Evolutionary conservation across 1,140 invertebrate species (phyloP).

Genomic region (Brachionus rubens): DNA sequence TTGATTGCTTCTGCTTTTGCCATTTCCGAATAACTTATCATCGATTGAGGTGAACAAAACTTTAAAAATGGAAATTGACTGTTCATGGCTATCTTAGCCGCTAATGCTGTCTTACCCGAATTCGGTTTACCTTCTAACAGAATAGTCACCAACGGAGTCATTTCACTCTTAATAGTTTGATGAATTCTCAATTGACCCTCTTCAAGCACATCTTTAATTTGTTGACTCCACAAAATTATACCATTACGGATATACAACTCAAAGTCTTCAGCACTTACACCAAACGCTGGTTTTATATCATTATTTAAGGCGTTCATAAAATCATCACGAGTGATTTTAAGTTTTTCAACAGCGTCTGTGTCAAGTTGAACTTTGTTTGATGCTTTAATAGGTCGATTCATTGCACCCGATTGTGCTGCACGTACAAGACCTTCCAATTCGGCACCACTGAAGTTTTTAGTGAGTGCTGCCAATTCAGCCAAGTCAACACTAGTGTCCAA

Average conservation of each 20-base stretch:
- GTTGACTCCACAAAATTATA: constrained; percentile 84
- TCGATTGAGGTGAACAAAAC: constrained; percentile 92
- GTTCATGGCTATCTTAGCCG: constrained; percentile 87
- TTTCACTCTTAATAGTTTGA: constrained; percentile 71
- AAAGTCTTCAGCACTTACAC: constrained; percentile 78
- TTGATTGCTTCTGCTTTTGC: constrained; percentile 90
- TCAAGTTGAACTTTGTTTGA: constrained; percentile 88
- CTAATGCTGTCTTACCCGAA: constrained; percentile 90
- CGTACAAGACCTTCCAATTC: constrained; percentile 97
- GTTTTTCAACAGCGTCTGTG: constrained; percentile 89
- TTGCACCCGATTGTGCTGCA: constrained; percentile 94
- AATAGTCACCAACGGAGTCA: constrained; percentile 77
- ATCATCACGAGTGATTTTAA: constrained; percentile 78
- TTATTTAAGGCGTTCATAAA: constrained; percentile 92
- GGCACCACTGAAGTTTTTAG: constrained; percentile 99
- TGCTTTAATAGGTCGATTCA: constrained; percentile 92
- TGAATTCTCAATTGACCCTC: constrained; percentile 86
- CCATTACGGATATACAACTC: constrained; percentile 78
- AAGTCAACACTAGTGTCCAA: constrained; percentile 81
- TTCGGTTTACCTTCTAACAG: constrained; percentile 81
- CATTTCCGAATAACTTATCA: constrained; percentile 93
- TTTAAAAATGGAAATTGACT: constrained; percentile 98
- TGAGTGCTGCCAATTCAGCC: constrained; percentile 76
- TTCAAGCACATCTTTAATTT: constrained; percentile 76
- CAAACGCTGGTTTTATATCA: constrained; percentile 96